phyloP scores from a whole-genome alignment of 1,140 invertebrate species.

The Cotesia vestalis region DNA sequence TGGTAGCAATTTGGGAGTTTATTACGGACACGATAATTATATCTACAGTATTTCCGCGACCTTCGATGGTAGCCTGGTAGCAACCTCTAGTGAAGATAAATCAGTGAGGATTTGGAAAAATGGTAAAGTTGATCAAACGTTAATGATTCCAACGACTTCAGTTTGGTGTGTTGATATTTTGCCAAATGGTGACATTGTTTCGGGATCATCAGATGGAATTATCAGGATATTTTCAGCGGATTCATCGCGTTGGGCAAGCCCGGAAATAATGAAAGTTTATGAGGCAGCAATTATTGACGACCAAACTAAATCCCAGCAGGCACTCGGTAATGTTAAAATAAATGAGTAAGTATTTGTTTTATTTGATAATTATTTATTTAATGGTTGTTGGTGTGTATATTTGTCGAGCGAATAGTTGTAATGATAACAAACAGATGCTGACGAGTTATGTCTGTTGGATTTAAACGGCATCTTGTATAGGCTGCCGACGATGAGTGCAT shows the following conservation, averaged over 20 bases:
- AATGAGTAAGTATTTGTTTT: constrained; percentile 71
- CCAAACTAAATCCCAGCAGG: constrained; percentile 70
- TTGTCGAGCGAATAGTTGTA: not conserved
- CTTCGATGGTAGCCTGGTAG: constrained; percentile 61
- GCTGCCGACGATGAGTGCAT: constrained; percentile 79
- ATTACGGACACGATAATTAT: constrained; percentile 83
- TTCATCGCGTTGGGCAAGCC: constrained; percentile 73
- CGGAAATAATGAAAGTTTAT: constrained; percentile 72
- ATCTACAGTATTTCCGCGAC: constrained; percentile 72
- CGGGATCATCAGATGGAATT: constrained; percentile 87
- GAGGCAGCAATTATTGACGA: constrained; percentile 75
- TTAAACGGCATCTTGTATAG: constrained; percentile 51
- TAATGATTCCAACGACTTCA: constrained; percentile 84
- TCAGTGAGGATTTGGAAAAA: constrained; percentile 85
- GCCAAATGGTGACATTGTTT: constrained; percentile 88
- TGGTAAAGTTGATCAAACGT: constrained; percentile 74
- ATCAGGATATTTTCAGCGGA: constrained; percentile 85
- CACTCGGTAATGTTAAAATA: constrained; percentile 80
- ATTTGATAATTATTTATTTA: constrained; percentile 10
- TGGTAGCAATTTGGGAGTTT: constrained; percentile 81
- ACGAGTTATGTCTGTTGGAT: not conserved
- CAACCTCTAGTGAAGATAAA: constrained; percentile 86
- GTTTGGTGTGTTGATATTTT: constrained; percentile 88
- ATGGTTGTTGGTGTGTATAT: not conserved
- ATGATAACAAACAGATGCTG: constrained; percentile 17